These are phyloP conservation scores for Pseudorhiza aurosa DNA, from an alignment of 30 jellyfish, hydroid and myxozoan genomes.

Conservation along the genomic window DNA sequence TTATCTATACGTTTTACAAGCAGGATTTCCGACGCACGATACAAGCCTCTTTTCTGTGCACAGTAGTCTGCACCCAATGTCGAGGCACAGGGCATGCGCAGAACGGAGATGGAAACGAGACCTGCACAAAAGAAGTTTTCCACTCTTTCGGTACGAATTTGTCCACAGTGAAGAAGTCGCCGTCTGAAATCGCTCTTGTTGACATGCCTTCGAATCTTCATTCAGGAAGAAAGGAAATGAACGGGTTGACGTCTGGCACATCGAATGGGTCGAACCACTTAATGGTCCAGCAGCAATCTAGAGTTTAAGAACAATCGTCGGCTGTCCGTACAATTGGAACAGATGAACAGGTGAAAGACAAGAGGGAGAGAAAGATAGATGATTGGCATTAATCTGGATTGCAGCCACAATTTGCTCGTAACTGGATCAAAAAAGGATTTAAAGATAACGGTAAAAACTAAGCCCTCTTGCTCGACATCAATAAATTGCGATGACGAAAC, in stretches of 20 bases:
- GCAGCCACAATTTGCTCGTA: background rate
- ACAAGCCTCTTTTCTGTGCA: constrained; percentile 10
- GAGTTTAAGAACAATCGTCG: background rate
- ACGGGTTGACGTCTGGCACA: no score
- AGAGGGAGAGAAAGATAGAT: no score
- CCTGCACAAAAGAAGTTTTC: constrained; percentile 30
- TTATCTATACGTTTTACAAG: constrained; percentile 67
- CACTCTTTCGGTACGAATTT: constrained; percentile 52
- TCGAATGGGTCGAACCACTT: constrained; percentile 11
- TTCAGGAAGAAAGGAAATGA: background rate
- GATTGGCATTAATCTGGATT: no score
- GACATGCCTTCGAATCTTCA: constrained; percentile 7
- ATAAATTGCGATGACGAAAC: no score
- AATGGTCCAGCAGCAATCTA: constrained; percentile 4
- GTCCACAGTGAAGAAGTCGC: constrained; percentile 30
- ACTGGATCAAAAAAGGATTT: no score
- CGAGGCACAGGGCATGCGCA: constrained; percentile 5
- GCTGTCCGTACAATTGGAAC: background rate
- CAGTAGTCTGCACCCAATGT: background rate
- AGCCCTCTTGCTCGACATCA: no score
- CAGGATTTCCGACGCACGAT: constrained; percentile 75
- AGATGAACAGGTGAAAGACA: no score
- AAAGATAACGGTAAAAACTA: no score
- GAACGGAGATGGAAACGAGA: constrained; percentile 35
- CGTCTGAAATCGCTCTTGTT: constrained; percentile 30